Base-by-base conservation (phyloP, 2,113 vertebrate genomes). In the Cinclus cinclus region DNA sequence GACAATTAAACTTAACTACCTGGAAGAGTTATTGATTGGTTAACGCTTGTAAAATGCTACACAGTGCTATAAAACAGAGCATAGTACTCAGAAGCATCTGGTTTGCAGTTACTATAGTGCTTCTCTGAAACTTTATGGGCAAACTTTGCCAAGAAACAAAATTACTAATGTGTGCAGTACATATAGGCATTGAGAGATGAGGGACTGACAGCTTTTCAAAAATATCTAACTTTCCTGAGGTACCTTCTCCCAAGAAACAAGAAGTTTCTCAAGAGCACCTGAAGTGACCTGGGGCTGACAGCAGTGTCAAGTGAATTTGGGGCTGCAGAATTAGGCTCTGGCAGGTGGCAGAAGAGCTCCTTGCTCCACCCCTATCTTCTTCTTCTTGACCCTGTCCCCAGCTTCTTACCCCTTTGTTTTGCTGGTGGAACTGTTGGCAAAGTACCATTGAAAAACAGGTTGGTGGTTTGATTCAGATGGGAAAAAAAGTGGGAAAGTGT, bases 1-100 rank as follows among this genome's bases (percentile, higher is more conserved):
- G 27, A 83, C 82, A 92, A 90, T 96, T 90, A 93, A 96, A 91
- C 75, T 93, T 95, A 94, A 96, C 94, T 74, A 90, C 76, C 64
- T 70, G 68, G 42, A 95, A 92, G 86, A 42, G 79, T 20, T 94
- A 67, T 93, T 93, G 92, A 92, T 97, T 93, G 90, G 90, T 93
- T 95, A 94, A 93, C 90, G 88, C 92, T 93, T 95, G 60, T 95
- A 90, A 93, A 95, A 90, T 58, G 79, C 85, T 81, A 46, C 56
- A 77, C 27, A 55, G n/a, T n/a, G 76, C 95, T 83, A 80, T 96
- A 97, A 97, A 95, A 86, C 64, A 67, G 63, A 59, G 47, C 4
- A 24, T 17, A 81, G 71, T 46, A 67, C 64, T 67, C 52, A 9
- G 86, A 77, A 93, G 76, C 86, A 92, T 90, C 88, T 95, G 88